Evolutionary conservation across 37 sponge, comb jelly and placozoan genomes (phyloP), one percentile per base, ranked within the genome.

Genomic region (Cliona cf. orientalis): DNA sequence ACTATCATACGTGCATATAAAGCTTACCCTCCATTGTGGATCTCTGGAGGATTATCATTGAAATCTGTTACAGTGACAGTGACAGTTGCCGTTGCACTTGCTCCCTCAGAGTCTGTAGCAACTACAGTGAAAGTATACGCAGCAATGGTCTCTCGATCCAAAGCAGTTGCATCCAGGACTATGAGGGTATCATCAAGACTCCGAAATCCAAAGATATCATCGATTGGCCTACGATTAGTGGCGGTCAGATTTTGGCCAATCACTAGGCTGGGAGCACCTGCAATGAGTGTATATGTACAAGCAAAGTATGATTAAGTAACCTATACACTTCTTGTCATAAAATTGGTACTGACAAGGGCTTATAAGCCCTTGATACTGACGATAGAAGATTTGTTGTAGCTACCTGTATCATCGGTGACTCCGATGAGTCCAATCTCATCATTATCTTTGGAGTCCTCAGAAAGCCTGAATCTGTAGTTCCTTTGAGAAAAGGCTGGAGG

Each of bases 41-140:
- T 61, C 22, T 49, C 49, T 49, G 93, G 93, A 5, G 49, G 57
- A 9, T 88, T 38, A 56, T 92, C 93, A 43, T 92, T 92, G 74
- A 80, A 43, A 66, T 92, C 93, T 5, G 58, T 56, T 9, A 92
- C 36, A 3, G 55, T 73, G 14, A 92, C 59, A 31, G 76, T 64
- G 23, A 87, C 59, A 37, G 44, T 84, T 22, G 80, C 76, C 36
- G 70, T 75, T 34, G 49, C 34, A 23, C 49, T 66, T 2, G 28
- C 19, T 0, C 29, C 39, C 5, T n/a, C n/a, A 53, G 66, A 3
- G 39, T 84, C 88, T 21, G 76, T 68, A 26, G 91, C 91, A 42
- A 62, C 43, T 1, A 90, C 75, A 14, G 61, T 75, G 56, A 90
- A 76, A 19, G 36, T 53, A 69, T 84, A 84, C 2, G n/a, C 14